These are phyloP conservation scores for Ectemnius cavifrons DNA, from an alignment of 2,888 invertebrate genomes.

Conservation along the genomic window DNA sequence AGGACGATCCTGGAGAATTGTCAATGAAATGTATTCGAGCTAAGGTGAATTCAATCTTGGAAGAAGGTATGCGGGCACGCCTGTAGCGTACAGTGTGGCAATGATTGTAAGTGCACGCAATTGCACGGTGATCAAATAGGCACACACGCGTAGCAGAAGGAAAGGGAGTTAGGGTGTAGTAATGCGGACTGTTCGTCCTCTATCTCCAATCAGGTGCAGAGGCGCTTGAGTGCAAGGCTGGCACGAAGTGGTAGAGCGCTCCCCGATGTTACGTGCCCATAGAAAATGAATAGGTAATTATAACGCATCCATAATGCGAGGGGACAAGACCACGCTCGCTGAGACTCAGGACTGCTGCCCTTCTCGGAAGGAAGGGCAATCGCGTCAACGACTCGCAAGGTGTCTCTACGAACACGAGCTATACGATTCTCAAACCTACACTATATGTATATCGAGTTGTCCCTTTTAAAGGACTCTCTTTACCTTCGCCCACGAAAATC, in stretches of 20 bases:
- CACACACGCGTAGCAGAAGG: no score
- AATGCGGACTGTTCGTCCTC: constrained; percentile 39
- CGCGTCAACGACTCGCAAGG: constrained; percentile 5
- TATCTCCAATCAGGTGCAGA: constrained; percentile 69
- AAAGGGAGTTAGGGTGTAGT: no score
- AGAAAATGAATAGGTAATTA: constrained; percentile 74
- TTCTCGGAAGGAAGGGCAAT: constrained; percentile 44
- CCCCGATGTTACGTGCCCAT: constrained; percentile 68
- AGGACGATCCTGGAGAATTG: no score
- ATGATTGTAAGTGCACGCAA: constrained; percentile 14
- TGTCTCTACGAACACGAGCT: neutral
- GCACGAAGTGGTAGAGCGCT: constrained; percentile 60
- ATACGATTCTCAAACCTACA: neutral
- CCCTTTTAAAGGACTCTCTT: neutral
- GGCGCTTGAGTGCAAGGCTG: constrained; percentile 37
- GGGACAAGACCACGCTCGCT: constrained; percentile 42
- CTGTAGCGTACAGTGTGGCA: constrained; percentile 9
- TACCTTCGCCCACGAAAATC: no score
- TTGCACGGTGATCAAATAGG: constrained; percentile 11
- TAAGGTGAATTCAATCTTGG: constrained; percentile 8
- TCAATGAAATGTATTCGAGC: neutral
- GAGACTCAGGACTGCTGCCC: constrained; percentile 20
- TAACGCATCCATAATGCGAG: constrained; percentile 70
- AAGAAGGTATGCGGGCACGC: constrained; percentile 1
- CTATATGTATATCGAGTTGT: neutral